Base-by-base conservation (phyloP, 2,888 invertebrate genomes). In the Drosophila picticornis region DNA sequence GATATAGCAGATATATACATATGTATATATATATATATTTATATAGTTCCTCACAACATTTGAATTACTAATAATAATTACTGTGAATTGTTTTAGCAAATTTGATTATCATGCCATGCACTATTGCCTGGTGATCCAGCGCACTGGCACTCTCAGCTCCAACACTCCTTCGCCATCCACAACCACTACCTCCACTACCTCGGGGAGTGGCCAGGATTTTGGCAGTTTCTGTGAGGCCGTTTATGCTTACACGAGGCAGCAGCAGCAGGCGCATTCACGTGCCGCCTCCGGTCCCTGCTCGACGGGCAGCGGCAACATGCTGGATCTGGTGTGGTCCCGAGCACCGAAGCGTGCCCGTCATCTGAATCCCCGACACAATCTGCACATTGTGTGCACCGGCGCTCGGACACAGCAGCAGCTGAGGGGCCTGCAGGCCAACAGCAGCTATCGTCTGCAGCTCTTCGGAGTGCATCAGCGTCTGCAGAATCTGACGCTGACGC, bases 21-120 rank as follows among this genome's bases (percentile, higher is more conserved):
- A 11, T 22, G 13, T 1, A 43, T 6, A 43, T 13, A 22, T n/a
- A 19, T 19, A 40, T 9, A 9, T 4, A n/a, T 1, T n/a, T 10
- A 40, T n/a, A 32, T 25, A 25, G 36, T 16, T n/a, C 10, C 11
- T 6, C 38, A 19, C 19, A 16, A 36, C 13, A 19, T 36, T 36
- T 19, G 2, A 19, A 36, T 36, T 36, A 36, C 19, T 36, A 19
- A 16, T 6, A 6, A 36, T 2, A 10, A n/a, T 56, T 22, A 7
- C 32, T 7, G 4, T 31, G 10, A 11, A 34, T 34, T 34, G 50
- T 11, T 46, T 6, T 68, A 93, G 93, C 68, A 93, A 93, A 82
- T 86, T 92, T 53, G 93, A 93, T 72, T 92, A 91, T 51, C 93
- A 93, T 81, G 93, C 92, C 1, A 91, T 93, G 82, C 92, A 93